Conservation (phyloP, 2,797 vertebrate species). For the Anableps anableps region DNA sequence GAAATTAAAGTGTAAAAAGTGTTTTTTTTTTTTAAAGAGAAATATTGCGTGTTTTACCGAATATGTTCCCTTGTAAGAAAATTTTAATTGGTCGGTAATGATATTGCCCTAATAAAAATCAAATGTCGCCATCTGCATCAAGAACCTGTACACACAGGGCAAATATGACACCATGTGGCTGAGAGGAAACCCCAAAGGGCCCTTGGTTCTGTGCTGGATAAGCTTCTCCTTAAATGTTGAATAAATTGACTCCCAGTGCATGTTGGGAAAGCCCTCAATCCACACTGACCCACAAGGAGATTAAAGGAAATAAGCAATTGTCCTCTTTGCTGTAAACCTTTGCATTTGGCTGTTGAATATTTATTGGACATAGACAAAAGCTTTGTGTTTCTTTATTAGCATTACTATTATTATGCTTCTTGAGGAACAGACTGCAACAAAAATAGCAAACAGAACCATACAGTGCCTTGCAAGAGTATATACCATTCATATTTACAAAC, state of each 20-base stretch:
- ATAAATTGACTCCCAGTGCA: neutral
- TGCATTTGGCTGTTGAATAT: neutral
- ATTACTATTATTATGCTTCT: neutral
- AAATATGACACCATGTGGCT: neutral
- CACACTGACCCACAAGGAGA: neutral
- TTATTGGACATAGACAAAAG: neutral
- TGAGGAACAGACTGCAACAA: neutral
- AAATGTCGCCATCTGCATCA: too few relatives aligned
- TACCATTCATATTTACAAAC: neutral
- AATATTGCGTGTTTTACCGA: too few relatives aligned
- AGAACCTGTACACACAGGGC: neutral
- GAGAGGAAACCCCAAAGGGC: neutral
- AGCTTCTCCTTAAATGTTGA: neutral
- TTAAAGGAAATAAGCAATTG: neutral
- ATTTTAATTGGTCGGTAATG: too few relatives aligned
- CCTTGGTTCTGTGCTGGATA: neutral
- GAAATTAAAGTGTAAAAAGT: too few relatives aligned
- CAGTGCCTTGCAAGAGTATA: neutral
- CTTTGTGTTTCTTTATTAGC: neutral
- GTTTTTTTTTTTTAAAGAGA: too few relatives aligned
- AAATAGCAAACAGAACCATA: neutral
- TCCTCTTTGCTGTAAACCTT: neutral
- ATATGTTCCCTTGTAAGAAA: too few relatives aligned
- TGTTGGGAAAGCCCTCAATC: slow-evolving; percentile 2
- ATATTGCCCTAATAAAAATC: too few relatives aligned